Evolutionary conservation across 2,797 vertebrate genomes (phyloP).

Genomic region (Cyclopterus lumpus): DNA sequence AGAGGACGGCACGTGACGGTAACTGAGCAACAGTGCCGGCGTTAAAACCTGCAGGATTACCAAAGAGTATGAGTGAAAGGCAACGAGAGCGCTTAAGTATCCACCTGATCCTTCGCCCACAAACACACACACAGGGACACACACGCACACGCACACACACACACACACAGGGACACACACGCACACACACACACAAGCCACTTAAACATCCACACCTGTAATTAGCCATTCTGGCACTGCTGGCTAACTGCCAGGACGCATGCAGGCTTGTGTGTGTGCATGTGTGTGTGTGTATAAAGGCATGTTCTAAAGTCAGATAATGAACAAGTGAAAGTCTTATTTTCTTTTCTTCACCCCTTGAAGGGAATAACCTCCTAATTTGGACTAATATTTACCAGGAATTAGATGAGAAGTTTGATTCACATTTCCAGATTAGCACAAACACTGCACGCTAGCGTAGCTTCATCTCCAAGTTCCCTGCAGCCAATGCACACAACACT

Average conservation of each 20-base stretch:
- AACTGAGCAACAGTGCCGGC: conserved; percentile 36
- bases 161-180: conserved; percentile 43
- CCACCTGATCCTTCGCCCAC: conserved; percentile 58
- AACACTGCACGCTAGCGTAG: no score
- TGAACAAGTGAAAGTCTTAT: no score
- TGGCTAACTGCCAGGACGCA: conserved; percentile 27
- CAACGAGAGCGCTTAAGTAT: conserved; percentile 65
- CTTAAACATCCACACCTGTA: conserved; percentile 78
- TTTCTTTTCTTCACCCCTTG: no score
- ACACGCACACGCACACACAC: conserved; percentile 41
- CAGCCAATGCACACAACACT: no score
- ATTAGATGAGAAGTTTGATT: no score
- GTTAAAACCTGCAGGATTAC: conserved; percentile 58
- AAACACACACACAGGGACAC: conserved; percentile 17
- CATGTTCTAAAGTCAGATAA: not conserved
- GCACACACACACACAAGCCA: conserved; percentile 54
- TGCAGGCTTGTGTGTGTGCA: not conserved
- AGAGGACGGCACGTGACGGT: conserved; percentile 31
- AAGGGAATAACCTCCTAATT: no score
- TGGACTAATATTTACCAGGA: no score
- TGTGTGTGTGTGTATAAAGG: not conserved
- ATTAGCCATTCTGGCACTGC: conserved; percentile 69
- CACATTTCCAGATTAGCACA: no score
- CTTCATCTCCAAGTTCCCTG: no score
- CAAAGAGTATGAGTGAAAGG: conserved; percentile 62